Conservation (phyloP, 2,797 vertebrate species). For the Pterois miles region DNA sequence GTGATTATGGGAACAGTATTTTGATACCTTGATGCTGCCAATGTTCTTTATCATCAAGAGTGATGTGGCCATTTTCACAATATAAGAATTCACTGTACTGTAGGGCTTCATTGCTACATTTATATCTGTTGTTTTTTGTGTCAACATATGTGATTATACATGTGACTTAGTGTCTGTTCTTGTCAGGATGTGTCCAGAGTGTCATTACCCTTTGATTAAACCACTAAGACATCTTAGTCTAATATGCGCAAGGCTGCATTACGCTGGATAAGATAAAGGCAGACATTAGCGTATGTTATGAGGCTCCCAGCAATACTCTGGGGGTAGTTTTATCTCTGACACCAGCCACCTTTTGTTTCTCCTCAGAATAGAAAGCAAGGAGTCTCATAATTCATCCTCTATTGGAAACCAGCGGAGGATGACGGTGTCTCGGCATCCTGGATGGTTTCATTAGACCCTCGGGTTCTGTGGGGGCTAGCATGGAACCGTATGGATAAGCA, state of each 20-base stretch:
- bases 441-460: conserved; percentile 61
- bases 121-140: background rate
- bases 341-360: conserved; percentile 66
- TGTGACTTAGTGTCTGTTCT: background rate
- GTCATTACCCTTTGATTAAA: background rate
- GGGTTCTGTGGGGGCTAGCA: conserved; percentile 21
- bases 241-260: conserved; percentile 21
- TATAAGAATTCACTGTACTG: background rate
- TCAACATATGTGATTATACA: conserved; percentile 4
- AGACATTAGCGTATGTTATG: conserved; percentile 30
- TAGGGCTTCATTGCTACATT: background rate
- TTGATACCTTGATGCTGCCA: background rate
- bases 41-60: background rate
- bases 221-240: conserved; percentile 17
- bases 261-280: conserved; percentile 40
- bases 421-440: conserved; percentile 50
- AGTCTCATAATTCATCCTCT: conserved; percentile 57
- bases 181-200: conserved; percentile 8
- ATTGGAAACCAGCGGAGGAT: conserved; percentile 56
- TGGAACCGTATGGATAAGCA: conserved; percentile 32
- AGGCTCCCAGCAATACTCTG: conserved; percentile 32
- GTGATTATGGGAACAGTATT: background rate
- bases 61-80: background rate
- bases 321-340: conserved; percentile 65
- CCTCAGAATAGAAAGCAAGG: conserved; percentile 35